Evolutionary conservation across 2,888 invertebrate species (phyloP), one percentile per base, ranked within the genome.

Genomic region (Chrysolina americana): DNA sequence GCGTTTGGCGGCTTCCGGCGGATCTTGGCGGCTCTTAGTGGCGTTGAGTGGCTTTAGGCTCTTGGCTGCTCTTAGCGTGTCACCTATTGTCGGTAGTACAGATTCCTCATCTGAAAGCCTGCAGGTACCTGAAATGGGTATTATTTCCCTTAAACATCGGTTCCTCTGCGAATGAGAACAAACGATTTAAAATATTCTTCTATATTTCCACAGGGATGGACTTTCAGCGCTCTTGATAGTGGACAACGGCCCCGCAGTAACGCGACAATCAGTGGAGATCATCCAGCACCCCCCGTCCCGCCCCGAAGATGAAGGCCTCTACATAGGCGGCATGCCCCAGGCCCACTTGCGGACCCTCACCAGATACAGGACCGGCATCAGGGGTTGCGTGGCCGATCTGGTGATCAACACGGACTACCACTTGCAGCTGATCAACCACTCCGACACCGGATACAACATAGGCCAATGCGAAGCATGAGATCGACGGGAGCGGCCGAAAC

Each of bases 151-250:
- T n/a, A n/a, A n/a, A n/a, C n/a, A n/a, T 28, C 2, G 5, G 5
- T 28, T 3, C 2, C 36, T 36, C 0, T 36, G 4, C 8, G 6
- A 36, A 6, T 6, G 6, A 3, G 36, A 36, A 36, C n/a, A n/a
- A n/a, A n/a, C 36, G 3, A 3, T 36, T 8, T 36, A 8, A 6
- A 8, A 36, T 36, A 36, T 36, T 36, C 10, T 17, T 9, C 15
- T 1, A 44, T 0, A 15, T 13, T 62, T 80, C 86, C 88, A 41
- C 87, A 97, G 97, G 86, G 95, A 95, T 86, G 93, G 94, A 81
- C 95, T 95, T 88, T 94, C 95, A 80, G 96, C 96, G 10, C 93
- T 94, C 36, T 88, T 98, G 69, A 94, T 95, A 82, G 95, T 98
- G n/a, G 98, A 98, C 88, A 95, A 95, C 63, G 92, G 95, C 69